Evolutionary conservation across 2,888 invertebrate genomes (phyloP).

Genomic region (Heliconius hortense): DNA sequence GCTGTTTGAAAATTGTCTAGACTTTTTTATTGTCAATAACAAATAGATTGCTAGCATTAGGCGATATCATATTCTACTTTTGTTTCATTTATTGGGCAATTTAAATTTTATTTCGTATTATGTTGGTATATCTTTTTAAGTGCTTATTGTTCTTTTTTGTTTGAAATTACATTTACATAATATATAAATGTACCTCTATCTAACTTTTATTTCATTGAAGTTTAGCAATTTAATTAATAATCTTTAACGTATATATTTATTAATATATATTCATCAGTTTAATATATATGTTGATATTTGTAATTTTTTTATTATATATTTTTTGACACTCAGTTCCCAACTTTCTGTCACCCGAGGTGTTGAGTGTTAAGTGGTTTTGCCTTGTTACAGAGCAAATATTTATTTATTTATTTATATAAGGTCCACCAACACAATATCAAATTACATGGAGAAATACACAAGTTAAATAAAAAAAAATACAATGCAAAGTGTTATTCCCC

Average conservation of each 20-base stretch:
- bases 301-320: neutral
- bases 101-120: slow-evolving; percentile 17
- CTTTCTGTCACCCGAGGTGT: neutral
- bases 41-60: slow-evolving; percentile 22
- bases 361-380: too few relatives aligned
- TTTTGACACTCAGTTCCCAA: neutral
- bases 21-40: slow-evolving; percentile 25
- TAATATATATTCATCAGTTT: too few relatives aligned
- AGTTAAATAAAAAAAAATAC: too few relatives aligned
- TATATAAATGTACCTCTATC: neutral
- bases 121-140: neutral
- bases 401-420: too few relatives aligned
- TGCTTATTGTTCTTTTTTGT: neutral
- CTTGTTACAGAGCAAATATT: too few relatives aligned
- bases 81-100: slow-evolving; percentile 7
- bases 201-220: neutral
- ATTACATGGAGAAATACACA: too few relatives aligned
- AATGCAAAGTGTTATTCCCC: too few relatives aligned
- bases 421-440: too few relatives aligned
- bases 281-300: neutral
- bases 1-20: slow-evolving; percentile 19
- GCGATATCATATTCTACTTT: slow-evolving; percentile 9
- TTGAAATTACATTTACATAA: neutral
- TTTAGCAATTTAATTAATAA: neutral
- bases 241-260: neutral